A percentile compares a stretch with the other conserved stretches of the same genome.
These are phyloP conservation scores for Ctenopoma multispine DNA, from an alignment of 2,797 vertebrate species.

Conservation along the genomic window DNA sequence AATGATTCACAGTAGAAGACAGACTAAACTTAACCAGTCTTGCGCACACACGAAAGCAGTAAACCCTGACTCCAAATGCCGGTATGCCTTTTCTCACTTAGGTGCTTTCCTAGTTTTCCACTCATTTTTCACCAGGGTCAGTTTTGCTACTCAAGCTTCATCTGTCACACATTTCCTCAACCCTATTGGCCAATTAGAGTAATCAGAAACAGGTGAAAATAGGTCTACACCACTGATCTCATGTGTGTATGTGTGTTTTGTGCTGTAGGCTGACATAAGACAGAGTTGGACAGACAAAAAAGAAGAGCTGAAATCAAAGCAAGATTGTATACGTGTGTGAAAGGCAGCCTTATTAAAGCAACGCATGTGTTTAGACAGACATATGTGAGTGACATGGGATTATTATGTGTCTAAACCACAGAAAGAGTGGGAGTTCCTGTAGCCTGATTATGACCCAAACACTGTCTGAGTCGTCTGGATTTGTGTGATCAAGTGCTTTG, in stretches of 20 bases:
- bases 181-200: conserved; percentile 71
- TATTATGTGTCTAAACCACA: conserved; percentile 70
- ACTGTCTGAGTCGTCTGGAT: conserved; percentile 38
- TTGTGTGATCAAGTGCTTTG: conserved; percentile 45
- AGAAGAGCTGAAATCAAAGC: conserved; percentile 25
- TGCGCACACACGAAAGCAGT: conserved; percentile 25
- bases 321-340: conserved; percentile 33
- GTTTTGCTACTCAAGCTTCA: conserved; percentile 70
- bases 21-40: conserved; percentile 62
- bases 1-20: conserved; percentile 64
- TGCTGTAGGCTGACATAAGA: conserved; percentile 24
- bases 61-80: conserved; percentile 35
- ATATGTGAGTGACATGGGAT: conserved; percentile 65
- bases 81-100: conserved; percentile 38
- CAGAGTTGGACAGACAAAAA: conserved; percentile 30
- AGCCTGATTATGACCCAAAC: conserved; percentile 68
- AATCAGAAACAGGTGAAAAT: conserved; percentile 80
- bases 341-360: conserved; percentile 33
- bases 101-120: conserved; percentile 64
- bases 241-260: conserved; percentile 35
- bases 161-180: conserved; percentile 77
- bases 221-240: conserved; percentile 44
- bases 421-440: conserved; percentile 52
- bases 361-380: conserved; percentile 58
- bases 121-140: conserved; percentile 76